Evolutionary conservation across 2,888 invertebrate genomes (phyloP), one percentile per base, ranked within the genome.

Genomic region (Eilema caniola): DNA sequence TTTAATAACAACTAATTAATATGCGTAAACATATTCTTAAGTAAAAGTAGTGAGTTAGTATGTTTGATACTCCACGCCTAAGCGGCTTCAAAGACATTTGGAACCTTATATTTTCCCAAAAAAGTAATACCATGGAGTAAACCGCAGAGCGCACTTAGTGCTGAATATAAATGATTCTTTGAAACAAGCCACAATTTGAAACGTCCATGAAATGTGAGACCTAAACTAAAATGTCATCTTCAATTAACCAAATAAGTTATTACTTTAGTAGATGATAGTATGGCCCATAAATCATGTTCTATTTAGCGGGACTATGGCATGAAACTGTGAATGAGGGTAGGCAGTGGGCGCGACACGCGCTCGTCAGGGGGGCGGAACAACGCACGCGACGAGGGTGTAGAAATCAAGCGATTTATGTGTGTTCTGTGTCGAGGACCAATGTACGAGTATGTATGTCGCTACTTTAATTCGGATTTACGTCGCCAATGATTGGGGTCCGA

Each of bases 331-430:
- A 87, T 84, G 83, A 83, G 86, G 88, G 86, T 83, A 77, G 76
- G 69, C 75, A 71, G 62, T 76, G 73, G 74, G 71, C 80, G 82
- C 81, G 70, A 68, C 67, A 76, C 77, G 77, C 37, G 68, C 31
- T 31, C 66, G n/a, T 20, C 65, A 68, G 41, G 67, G 69, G 67
- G 60, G 47, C 37, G 56, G 23, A 77, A 79, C 67, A 78, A 71
- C 73, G 68, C 80, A 83, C 81, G 61, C 59, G 41, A 74, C 75
- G 74, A 81, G 86, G 85, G 88, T 86, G 80, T 83, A 85, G 80
- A 88, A 90, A 90, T 92, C 89, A 91, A 89, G 89, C 88, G 90
- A 92, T 92, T 92, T 90, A 92, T 89, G 89, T 85, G 82, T 69
- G 33, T 65, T 87, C 86, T 87, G 83, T 62, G 61, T 84, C 77